Evolutionary conservation across 2,113 vertebrate genomes (phyloP), one percentile per base, ranked within the genome.

Genomic region (Barbus barbus): DNA sequence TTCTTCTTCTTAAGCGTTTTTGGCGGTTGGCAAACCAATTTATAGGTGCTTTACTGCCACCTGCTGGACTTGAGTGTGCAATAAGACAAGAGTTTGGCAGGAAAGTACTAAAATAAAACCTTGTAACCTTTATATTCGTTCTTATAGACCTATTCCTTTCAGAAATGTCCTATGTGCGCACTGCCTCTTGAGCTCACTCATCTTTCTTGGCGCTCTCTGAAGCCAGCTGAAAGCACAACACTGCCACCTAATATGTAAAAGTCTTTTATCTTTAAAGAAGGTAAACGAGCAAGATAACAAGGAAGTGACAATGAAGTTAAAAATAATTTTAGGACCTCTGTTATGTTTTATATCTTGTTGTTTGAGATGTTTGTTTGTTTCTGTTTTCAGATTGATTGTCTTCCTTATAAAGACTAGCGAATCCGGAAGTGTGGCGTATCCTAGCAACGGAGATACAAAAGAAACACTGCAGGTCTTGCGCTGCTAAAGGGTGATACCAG

Each of bases 391-490:
- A 18, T 20, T 33, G 31, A 67, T 36, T 22, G 63, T 67, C 28
- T 20, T 33, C 0, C 14, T 26, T 61, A 13, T 16, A 26, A 65
- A 3, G 14, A 65, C n/a, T 6, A 65, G 63, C 28, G 31, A 67
- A 33, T 67, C 18, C 78, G 79, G 79, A 31, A 60, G 60, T n/a
- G 9, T 58, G 5, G 51, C 31, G 51, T 78, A 31, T 82, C 85
- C 44, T 51, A 83, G 81, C 81, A 86, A 83, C 85, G 11, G 20
- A 14, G 33, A 24, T 24, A 9, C 22, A 44, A 28, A 22, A 22
- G 7, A 61, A 38, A 77, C 74, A n/a, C 11, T n/a, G 20, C 31
- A 36, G 46, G 20, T 58, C 20, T 56, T 11, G 11, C 75, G 28
- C 31, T 41, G 36, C 36, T 78, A 16, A 38, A 38, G 3, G 16